Base-by-base conservation (phyloP, 2,888 invertebrate genomes). In the Diarsia brunnea region DNA sequence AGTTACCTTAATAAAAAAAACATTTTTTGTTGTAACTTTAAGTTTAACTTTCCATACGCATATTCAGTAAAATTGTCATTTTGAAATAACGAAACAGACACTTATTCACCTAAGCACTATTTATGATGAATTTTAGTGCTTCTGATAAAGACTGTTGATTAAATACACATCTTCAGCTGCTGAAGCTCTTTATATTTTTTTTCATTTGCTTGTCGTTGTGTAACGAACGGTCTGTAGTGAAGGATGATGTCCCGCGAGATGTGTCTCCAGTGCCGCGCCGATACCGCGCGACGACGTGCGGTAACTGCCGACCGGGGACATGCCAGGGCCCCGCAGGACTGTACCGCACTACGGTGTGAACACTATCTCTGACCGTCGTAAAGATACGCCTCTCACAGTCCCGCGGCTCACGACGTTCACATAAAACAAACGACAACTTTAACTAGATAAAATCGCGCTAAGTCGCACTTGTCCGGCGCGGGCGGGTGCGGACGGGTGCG, bases 391-490 rank as follows among this genome's bases (percentile, higher is more conserved):
- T 75, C 87, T 84, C 82, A 88, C 85, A 66, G 73, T 67, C 72
- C 45, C 75, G 72, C 77, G 27, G 78, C 70, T 65, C 77, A 47
- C 73, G 75, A 72, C 77, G 75, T 75, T 84, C 87, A 86, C 89
- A 90, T 90, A 89, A 91, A 92, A 88, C 89, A 88, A 91, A 91
- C 87, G 89, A 86, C 89, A 84, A 87, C 85, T 89, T 82, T 87
- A 80, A 88, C 86, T 88, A 87, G 89, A 91, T 91, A 90, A 91
- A 88, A 90, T 89, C 89, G 88, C 87, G 90, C 89, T 88, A 88
- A 91, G 87, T 90, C 89, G 89, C 87, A 88, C 89, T 90, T 88
- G 88, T 85, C 82, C 82, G 81, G 82, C 81, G 78, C 21, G 19
- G 31, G 21, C 11, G 21, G 27, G 24, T 64, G 78, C n/a, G 24